These are phyloP conservation scores for Rynchops niger DNA, from an alignment of 2,113 vertebrate species.

Conservation along the genomic window DNA sequence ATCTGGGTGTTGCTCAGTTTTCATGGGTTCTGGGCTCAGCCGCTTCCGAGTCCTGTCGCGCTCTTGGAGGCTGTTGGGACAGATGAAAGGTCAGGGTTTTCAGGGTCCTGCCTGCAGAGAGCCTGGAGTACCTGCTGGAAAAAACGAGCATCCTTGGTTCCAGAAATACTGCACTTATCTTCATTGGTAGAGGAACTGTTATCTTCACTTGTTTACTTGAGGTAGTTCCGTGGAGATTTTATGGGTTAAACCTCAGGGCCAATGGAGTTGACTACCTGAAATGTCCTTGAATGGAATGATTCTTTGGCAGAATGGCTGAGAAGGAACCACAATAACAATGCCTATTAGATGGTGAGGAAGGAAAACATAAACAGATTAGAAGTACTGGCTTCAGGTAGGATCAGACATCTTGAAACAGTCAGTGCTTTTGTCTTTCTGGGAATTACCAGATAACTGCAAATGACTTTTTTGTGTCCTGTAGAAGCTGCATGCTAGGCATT, in stretches of 20 bases:
- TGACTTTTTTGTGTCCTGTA: background rate
- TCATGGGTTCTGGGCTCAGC: background rate
- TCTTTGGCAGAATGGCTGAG: background rate
- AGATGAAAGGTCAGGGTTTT: background rate
- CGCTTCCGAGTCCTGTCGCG: accelerated
- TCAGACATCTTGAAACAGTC: background rate
- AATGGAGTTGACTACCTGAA: background rate
- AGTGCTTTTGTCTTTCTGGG: background rate
- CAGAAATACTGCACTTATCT: background rate
- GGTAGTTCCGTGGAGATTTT: background rate
- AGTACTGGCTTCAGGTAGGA: background rate
- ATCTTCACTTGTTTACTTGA: background rate
- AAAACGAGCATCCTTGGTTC: background rate
- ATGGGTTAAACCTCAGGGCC: background rate
- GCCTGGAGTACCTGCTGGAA: background rate
- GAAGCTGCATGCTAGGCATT: background rate
- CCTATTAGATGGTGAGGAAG: background rate
- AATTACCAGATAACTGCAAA: background rate
- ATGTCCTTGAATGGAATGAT: background rate
- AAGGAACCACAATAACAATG: background rate
- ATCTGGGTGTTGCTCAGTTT: background rate
- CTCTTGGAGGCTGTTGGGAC: background rate
- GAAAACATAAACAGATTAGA: background rate
- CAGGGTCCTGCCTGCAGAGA: background rate
- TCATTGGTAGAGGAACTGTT: background rate